Percentiles rank a stretch among this genome's conserved stretches.
phyloP scores from a whole-genome alignment of 2,113 vertebrate species.

The Telmatochromis bifrenatus region DNA sequence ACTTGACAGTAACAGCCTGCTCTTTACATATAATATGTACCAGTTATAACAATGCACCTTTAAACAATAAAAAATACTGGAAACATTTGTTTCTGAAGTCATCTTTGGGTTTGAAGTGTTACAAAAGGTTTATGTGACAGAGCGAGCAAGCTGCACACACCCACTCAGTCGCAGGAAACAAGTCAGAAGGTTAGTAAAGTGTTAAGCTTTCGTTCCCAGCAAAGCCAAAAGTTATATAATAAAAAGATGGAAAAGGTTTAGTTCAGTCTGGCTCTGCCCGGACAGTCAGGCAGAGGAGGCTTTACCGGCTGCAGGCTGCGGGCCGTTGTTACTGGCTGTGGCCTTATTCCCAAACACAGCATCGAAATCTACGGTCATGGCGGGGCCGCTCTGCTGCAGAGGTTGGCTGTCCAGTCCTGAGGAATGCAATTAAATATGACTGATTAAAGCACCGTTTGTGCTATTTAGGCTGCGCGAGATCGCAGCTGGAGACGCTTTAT shows the following conservation, averaged over 20 bases:
- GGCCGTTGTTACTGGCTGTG: constrained; percentile 63
- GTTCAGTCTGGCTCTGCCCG: not conserved
- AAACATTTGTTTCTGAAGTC: not conserved
- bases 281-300: constrained; percentile 14
- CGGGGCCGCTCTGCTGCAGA: constrained; percentile 61
- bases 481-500: not conserved
- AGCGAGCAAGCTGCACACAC: not conserved
- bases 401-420: constrained; percentile 73
- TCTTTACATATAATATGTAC: not conserved
- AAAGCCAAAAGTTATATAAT: constrained; percentile 1
- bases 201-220: not conserved
- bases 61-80: not conserved
- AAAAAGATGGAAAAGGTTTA: not conserved
- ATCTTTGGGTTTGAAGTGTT: not conserved
- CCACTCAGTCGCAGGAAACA: not conserved
- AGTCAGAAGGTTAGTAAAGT: constrained; percentile 32
- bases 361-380: constrained; percentile 87
- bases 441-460: not conserved
- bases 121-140: not conserved
- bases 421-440: constrained; percentile 41
- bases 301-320: constrained; percentile 76
- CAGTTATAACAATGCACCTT: not conserved
- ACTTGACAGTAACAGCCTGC: not conserved
- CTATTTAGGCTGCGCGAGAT: not conserved
- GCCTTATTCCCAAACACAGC: constrained; percentile 84